Base-by-base conservation (phyloP, 2,888 invertebrate genomes). In the Osedax fenrisi region DNA sequence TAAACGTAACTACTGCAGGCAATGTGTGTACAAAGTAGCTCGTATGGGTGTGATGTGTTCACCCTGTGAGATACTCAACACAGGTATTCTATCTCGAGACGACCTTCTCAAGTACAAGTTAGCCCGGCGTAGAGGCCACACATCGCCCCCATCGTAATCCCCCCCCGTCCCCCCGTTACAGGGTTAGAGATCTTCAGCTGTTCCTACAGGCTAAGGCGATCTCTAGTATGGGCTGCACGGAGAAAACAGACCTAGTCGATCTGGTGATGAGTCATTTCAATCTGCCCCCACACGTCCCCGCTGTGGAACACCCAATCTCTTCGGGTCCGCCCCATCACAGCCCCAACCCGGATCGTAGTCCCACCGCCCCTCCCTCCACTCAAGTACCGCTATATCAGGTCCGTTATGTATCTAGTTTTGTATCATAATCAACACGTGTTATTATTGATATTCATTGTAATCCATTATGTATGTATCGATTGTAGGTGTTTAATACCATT, bases 161-260 rank as follows among this genome's bases (percentile, higher is more conserved):
- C n/a, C n/a, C n/a, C n/a, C n/a, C n/a, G n/a, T n/a, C n/a, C n/a
- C n/a, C n/a, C n/a, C n/a, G n/a, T 41, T 81, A 82, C 79, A 81
- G 81, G 77, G 78, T 82, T 3, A 82, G 81, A 72, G 82, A 84
- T 78, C 78, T 84, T 76, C 79, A 81, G 26, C 78, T 80, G n/a
- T 80, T 83, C 73, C 78, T 84, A 21, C 76, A 78, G 24, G 79
- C 77, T 62, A 79, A 80, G 24, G 80, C 80, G 75, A 81, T 84
- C 23, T 78, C 81, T 1, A 81, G 80, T 17, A 77, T 79, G 23
- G 80, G 80, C 24, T 83, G 83, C 76, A 80, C 77, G 59, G 84
- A 84, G 77, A 84, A 84, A 74, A 78, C 80, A 73, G 83, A 84
- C 76, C 77, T 84, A 17, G 81, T 83, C 25, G 83, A 84, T 27